phyloP scores from a whole-genome alignment of 2,113 vertebrate species.

The Neopipo cinnamomea region DNA sequence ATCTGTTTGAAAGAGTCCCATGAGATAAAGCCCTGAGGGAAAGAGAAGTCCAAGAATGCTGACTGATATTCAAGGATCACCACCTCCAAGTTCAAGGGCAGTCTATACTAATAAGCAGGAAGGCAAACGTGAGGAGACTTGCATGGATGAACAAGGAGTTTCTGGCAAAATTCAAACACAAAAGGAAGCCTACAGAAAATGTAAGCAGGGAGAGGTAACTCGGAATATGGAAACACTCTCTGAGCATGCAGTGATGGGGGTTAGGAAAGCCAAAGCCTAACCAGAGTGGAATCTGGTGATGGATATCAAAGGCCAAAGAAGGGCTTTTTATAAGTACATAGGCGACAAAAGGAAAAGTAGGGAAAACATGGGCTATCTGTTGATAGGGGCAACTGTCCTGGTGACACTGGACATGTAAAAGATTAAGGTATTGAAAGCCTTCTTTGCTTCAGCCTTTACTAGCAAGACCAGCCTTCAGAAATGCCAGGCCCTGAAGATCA shows the following conservation, averaged over 20 bases:
- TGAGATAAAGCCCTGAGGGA: neutral
- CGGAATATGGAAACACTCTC: neutral
- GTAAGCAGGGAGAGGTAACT: neutral
- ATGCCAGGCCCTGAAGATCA: neutral
- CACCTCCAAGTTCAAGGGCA: neutral
- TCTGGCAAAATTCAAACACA: neutral
- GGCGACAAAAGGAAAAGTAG: neutral
- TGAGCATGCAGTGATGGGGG: neutral
- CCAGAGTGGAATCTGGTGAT: neutral
- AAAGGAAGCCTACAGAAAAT: neutral
- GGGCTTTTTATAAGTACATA: neutral
- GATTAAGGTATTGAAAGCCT: neutral
- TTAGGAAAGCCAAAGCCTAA: neutral
- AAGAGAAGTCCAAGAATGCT: neutral
- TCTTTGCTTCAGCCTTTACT: neutral
- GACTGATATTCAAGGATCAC: neutral
- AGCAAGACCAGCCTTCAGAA: neutral
- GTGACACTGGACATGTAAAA: accelerated
- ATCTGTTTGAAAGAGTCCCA: neutral
- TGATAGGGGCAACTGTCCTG: neutral
- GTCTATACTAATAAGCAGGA: neutral
- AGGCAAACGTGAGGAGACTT: accelerated
- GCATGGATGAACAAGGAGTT: neutral
- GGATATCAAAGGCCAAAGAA: neutral
- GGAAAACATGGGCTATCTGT: neutral